Evolutionary conservation across 2,797 vertebrate genomes (phyloP).

Genomic region (Bucorvus abyssinicus): DNA sequence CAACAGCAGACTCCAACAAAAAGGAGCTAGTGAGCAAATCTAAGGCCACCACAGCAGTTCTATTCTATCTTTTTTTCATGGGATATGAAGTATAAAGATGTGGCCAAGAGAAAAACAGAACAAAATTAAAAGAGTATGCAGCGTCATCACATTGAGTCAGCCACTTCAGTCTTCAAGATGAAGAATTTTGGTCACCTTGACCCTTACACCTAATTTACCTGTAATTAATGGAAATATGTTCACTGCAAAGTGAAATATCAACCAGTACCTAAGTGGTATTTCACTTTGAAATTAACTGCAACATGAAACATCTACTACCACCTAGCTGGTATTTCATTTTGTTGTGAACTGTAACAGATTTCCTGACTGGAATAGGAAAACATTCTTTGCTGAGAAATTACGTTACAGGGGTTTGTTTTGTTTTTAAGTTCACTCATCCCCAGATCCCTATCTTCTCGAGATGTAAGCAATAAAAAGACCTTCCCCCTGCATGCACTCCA

Average conservation of each 20-base stretch:
- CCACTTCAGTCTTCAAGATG: background rate
- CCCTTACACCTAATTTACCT: background rate
- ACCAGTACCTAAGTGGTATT: background rate
- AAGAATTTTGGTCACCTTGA: background rate
- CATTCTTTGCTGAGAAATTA: background rate
- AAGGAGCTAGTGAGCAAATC: background rate
- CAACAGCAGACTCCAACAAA: background rate
- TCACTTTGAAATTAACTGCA: background rate
- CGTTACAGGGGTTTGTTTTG: background rate
- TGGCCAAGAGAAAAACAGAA: background rate
- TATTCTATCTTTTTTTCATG: rapidly evolving
- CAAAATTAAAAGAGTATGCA: background rate
- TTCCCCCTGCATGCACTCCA: background rate
- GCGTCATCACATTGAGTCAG: background rate
- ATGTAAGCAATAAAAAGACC: background rate
- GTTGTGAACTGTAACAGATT: background rate
- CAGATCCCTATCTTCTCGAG: background rate
- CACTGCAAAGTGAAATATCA: background rate
- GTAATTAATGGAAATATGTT: background rate
- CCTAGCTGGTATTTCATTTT: background rate
- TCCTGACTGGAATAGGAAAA: background rate
- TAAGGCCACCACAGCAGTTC: background rate
- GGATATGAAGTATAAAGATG: background rate
- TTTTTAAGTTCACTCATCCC: background rate
- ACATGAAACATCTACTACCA: background rate